These are phyloP conservation scores for Gobio occitaniae DNA, from an alignment of 2,797 vertebrate species.

Conservation along the genomic window DNA sequence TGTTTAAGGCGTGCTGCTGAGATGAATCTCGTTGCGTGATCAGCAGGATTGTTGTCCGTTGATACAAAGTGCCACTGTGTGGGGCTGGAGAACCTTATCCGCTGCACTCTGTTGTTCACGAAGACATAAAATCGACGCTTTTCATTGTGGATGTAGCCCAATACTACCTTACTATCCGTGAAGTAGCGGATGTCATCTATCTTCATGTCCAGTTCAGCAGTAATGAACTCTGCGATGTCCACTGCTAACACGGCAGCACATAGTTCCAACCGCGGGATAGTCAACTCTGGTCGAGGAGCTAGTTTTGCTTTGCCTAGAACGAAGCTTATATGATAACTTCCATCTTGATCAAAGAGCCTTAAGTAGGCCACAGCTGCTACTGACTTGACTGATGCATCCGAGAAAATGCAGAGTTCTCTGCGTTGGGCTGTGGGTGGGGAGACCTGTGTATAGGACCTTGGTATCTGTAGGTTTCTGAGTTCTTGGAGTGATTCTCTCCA, in stretches of 20 bases:
- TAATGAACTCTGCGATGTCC: neutral
- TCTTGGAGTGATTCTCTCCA: too few relatives aligned
- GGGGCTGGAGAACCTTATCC: neutral
- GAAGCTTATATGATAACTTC: neutral
- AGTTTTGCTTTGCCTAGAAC: slow-evolving; percentile 40
- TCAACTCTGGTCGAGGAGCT: slow-evolving; percentile 1
- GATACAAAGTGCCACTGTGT: neutral
- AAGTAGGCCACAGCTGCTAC: too few relatives aligned
- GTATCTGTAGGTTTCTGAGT: too few relatives aligned
- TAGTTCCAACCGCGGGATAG: neutral
- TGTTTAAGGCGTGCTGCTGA: too few relatives aligned
- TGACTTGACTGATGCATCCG: too few relatives aligned
- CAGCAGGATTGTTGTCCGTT: slow-evolving; percentile 1
- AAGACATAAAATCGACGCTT: neutral
- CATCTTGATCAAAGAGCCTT: neutral
- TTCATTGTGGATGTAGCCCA: neutral
- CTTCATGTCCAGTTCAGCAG: neutral
- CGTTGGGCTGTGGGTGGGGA: too few relatives aligned
- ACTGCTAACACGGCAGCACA: neutral
- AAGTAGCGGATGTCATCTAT: neutral
- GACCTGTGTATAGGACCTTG: too few relatives aligned
- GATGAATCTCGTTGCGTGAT: too few relatives aligned
- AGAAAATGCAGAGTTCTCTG: too few relatives aligned
- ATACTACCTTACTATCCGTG: neutral
- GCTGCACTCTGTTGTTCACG: neutral